Evolutionary conservation across 2,113 vertebrate genomes (phyloP).

Genomic region (Osmerus mordax): DNA sequence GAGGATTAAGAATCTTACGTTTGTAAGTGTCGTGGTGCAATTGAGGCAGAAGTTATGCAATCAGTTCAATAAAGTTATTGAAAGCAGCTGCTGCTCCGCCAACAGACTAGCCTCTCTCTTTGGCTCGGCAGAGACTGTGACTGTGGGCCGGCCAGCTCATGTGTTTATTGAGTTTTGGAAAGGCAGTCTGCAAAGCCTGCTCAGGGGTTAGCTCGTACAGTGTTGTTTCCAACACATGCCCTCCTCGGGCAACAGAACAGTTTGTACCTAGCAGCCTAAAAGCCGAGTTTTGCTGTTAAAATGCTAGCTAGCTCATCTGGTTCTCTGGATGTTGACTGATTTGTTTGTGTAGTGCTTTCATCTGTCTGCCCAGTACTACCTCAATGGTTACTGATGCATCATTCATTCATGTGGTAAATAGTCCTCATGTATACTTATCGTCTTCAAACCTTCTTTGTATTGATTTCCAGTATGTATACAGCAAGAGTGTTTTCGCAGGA

Average conservation of each 20-base stretch:
- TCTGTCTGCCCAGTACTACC: too few species aligned
- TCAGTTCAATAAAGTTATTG: constrained; percentile 51
- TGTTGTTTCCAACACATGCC: constrained; percentile 10
- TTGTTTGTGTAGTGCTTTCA: too few species aligned
- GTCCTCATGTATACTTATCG: too few species aligned
- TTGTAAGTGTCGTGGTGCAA: not conserved
- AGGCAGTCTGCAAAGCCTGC: constrained; percentile 24
- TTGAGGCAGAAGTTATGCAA: constrained; percentile 28
- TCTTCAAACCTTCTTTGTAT: not conserved
- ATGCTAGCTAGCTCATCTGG: too few species aligned
- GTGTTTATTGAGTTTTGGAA: constrained; percentile 13
- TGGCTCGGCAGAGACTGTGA: constrained; percentile 4
- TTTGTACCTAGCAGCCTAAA: constrained; percentile 49
- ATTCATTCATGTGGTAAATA: too few species aligned
- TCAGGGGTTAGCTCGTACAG: constrained; percentile 9
- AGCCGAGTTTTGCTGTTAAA: constrained; percentile 22
- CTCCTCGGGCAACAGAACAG: constrained; percentile 19
- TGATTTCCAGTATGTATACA: not conserved
- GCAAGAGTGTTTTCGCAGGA: too few species aligned
- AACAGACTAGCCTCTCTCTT: constrained; percentile 14
- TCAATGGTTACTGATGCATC: too few species aligned
- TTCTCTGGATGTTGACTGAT: too few species aligned
- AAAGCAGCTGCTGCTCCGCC: constrained; percentile 54
- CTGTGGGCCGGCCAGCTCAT: not conserved
- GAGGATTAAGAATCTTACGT: not conserved